A percentile compares a stretch with the other conserved stretches of the same genome.
These are phyloP conservation scores for Lasiommata megera DNA, from an alignment of 2,888 invertebrate genomes.

Conservation along the genomic window DNA sequence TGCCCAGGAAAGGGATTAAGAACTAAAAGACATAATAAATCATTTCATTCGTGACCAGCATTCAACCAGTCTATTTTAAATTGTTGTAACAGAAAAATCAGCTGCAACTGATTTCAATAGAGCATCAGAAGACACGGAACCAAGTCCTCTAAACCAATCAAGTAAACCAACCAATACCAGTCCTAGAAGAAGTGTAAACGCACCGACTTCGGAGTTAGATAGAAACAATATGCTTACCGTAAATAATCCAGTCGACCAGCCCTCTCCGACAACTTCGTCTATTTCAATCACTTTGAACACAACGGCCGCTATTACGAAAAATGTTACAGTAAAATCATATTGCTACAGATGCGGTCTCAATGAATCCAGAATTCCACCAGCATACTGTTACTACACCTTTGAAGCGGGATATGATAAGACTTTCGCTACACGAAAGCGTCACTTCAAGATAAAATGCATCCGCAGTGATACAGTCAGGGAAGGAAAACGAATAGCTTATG, in stretches of 20 bases:
- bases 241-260: not conserved
- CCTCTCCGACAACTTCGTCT: not conserved
- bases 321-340: constrained; percentile 4
- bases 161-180: not conserved
- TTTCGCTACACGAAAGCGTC: not conserved
- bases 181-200: not conserved
- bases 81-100: not conserved
- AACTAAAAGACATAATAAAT: no score
- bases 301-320: not conserved
- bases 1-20: no score
- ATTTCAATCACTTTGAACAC: not conserved
- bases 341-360: constrained; percentile 34
- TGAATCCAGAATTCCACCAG: constrained; percentile 24
- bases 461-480: not conserved
- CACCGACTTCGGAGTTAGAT: no score
- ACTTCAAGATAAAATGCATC: constrained; percentile 30
- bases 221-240: not conserved
- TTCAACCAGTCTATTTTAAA: not conserved
- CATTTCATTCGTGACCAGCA: not conserved
- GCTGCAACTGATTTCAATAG: not conserved
- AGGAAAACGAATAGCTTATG: constrained; percentile 18
- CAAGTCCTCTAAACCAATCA: not conserved
- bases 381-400: constrained; percentile 28
- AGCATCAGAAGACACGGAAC: not conserved
- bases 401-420: constrained; percentile 23